Conservation (phyloP, 2,797 vertebrate genomes). For the Cephalopachus bancanus region DNA sequence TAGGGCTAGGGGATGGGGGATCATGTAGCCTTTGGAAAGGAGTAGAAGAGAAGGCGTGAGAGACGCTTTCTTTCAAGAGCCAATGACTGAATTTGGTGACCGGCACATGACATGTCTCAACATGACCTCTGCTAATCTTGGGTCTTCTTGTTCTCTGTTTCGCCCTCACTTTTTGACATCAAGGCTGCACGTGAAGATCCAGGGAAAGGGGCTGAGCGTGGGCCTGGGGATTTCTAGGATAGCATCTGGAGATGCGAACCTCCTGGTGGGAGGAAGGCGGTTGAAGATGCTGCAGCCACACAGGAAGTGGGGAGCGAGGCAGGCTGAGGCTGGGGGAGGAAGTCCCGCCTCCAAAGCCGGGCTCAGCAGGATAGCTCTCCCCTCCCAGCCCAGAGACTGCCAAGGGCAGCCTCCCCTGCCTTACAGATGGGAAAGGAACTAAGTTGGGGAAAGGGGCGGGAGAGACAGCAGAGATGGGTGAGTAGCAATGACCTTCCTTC, state of each 20-base stretch:
- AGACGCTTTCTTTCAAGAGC: not conserved
- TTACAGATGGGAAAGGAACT: not conserved
- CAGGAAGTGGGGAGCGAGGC: not conserved
- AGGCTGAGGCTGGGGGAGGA: not conserved
- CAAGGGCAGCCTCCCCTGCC: not conserved
- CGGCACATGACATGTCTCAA: not conserved
- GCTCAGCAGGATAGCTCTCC: not conserved
- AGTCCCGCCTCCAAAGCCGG: not conserved
- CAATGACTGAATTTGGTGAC: not conserved
- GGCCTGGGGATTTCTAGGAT: not conserved
- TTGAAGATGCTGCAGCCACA: not conserved
- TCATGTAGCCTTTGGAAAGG: not conserved
- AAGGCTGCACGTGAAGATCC: not conserved
- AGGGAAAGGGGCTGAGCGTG: not conserved
- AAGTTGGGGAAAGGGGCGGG: not conserved
- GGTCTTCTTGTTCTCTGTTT: not conserved
- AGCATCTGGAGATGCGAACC: not conserved
- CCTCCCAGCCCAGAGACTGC: not conserved
- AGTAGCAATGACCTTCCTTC: slow-evolving; percentile 17
- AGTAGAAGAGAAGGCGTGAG: not conserved
- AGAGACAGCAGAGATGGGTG: not conserved
- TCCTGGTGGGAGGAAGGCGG: not conserved
- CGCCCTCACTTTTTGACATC: not conserved
- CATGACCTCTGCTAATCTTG: not conserved
- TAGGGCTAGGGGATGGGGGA: not conserved